A percentile compares a stretch with the other conserved stretches of the same genome.
phyloP scores from a whole-genome alignment of 2,797 vertebrate species.

The Sebastiscus albofasciatus region DNA sequence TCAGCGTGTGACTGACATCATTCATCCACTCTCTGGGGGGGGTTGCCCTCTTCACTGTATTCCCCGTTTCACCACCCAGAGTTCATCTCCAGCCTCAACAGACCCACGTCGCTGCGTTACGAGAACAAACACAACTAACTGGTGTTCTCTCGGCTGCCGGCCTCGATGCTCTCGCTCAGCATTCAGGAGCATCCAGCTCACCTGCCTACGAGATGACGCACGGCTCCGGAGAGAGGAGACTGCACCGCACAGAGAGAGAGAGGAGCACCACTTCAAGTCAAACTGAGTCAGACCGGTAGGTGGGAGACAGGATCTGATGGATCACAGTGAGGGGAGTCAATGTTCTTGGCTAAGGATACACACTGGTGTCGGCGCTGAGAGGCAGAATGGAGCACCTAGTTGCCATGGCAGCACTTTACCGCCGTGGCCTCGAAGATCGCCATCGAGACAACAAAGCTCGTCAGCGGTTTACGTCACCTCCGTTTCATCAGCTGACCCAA shows the following conservation, averaged over 20 bases:
- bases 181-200: slow-evolving; percentile 34
- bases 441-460: slow-evolving; percentile 30
- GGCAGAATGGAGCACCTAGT: slow-evolving; percentile 44
- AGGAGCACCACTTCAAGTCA: slow-evolving; percentile 1
- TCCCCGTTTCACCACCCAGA: not conserved
- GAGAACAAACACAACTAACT: not conserved
- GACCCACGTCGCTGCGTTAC: not conserved
- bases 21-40: slow-evolving; percentile 16
- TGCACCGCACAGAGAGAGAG: not conserved
- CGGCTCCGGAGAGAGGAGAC: slow-evolving; percentile 4
- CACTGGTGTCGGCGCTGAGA: slow-evolving; percentile 23
- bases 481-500: slow-evolving; percentile 48
- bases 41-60: slow-evolving; percentile 17
- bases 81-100: not conserved
- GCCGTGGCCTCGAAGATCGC: slow-evolving; percentile 35
- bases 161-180: slow-evolving; percentile 34
- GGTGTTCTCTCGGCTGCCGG: not conserved
- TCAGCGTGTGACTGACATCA: slow-evolving; percentile 23
- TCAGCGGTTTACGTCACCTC: slow-evolving; percentile 52
- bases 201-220: slow-evolving; percentile 58
- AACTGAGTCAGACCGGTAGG: slow-evolving; percentile 42
- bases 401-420: slow-evolving; percentile 70
- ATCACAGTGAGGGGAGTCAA: slow-evolving; percentile 10
- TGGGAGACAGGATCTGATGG: slow-evolving; percentile 37
- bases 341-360: slow-evolving; percentile 45